These are phyloP conservation scores for Solen grandis DNA, from an alignment of 1,140 invertebrate genomes.

Conservation along the genomic window DNA sequence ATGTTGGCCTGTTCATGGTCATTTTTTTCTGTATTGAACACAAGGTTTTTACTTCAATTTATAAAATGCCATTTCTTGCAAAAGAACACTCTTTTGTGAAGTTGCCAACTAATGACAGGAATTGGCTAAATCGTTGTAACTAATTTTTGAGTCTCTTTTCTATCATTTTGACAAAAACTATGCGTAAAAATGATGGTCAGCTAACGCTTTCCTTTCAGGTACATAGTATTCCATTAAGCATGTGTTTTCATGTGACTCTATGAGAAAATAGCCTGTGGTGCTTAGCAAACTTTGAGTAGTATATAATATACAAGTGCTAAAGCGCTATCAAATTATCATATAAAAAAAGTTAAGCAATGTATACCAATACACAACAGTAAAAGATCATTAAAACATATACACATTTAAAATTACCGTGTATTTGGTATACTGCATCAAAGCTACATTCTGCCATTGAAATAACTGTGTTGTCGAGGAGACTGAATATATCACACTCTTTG, in stretches of 20 bases:
- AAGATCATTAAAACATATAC: not conserved
- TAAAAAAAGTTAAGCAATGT: not conserved
- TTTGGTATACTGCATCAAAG: not conserved
- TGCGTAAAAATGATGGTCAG: too few species aligned
- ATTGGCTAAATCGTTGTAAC: too few species aligned
- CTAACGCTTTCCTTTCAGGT: too few species aligned
- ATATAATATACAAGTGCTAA: not conserved
- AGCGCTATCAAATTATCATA: not conserved
- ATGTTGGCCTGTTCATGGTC: too few species aligned
- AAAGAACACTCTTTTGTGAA: too few species aligned
- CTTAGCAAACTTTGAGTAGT: not conserved
- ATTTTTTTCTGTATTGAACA: too few species aligned
- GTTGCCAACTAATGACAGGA: too few species aligned
- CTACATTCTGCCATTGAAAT: not conserved
- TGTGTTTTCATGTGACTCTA: not conserved
- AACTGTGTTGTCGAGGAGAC: not conserved
- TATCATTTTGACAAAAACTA: too few species aligned
- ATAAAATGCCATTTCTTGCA: too few species aligned
- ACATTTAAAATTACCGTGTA: not conserved
- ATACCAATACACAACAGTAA: not conserved
- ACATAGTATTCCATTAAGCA: too few species aligned
- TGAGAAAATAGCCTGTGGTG: not conserved
- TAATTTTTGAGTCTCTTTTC: too few species aligned
- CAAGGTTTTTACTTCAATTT: too few species aligned
- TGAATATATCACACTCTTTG: not conserved